These are phyloP conservation scores for Dolichotis patagonum DNA, from an alignment of 2,113 vertebrate species.

Conservation along the genomic window DNA sequence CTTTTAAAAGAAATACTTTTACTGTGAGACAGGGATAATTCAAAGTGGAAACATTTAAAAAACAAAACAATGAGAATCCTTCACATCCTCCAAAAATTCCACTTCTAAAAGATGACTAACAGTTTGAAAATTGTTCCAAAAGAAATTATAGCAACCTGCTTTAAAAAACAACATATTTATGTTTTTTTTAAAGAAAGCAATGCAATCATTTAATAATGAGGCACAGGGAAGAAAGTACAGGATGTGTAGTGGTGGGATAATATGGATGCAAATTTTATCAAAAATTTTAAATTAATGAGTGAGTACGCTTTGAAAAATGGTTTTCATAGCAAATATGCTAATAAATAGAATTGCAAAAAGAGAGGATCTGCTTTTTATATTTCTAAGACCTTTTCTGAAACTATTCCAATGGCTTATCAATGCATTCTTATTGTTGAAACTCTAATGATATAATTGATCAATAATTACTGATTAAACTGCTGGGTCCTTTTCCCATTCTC, in stretches of 20 bases:
- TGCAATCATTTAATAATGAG: neutral
- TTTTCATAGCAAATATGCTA: neutral
- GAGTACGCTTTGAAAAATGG: neutral
- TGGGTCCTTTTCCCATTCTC: neutral
- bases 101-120: neutral
- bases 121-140: conserved; percentile 1
- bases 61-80: neutral
- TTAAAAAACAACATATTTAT: neutral
- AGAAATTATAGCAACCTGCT: neutral
- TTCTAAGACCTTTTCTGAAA: neutral
- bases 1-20: neutral
- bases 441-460: neutral
- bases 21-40: neutral
- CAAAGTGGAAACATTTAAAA: conserved; percentile 21
- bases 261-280: neutral
- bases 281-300: neutral
- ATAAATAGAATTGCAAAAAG: neutral
- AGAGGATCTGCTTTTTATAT: neutral
- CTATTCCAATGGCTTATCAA: neutral
- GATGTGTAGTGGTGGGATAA: neutral
- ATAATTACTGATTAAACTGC: neutral
- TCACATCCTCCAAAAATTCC: neutral
- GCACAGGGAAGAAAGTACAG: neutral
- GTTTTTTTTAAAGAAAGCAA: neutral
- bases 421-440: neutral